phyloP scores from a whole-genome alignment of 2,113 vertebrate species.

The Hirundichthys speculiger region DNA sequence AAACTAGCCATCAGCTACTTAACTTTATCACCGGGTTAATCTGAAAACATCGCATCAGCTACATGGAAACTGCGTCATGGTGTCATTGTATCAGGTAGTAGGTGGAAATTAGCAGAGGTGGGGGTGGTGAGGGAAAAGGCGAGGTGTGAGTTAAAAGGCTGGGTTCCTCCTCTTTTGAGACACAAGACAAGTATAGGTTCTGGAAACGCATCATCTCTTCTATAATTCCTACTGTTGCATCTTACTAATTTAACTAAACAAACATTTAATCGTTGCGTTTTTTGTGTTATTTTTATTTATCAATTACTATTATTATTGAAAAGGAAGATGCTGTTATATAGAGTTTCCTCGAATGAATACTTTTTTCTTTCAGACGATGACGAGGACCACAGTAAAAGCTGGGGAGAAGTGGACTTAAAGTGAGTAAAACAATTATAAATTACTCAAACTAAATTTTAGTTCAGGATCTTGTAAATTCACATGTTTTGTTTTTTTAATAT shows the following conservation, averaged over 20 bases:
- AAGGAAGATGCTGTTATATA: conserved; percentile 42
- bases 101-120: conserved; percentile 40
- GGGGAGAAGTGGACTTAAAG: conserved; percentile 75
- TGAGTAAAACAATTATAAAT: conserved; percentile 40
- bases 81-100: conserved; percentile 29
- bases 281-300: neutral
- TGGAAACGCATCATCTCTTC: conserved; percentile 18
- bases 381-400: conserved; percentile 57
- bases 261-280: neutral
- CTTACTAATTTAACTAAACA: neutral
- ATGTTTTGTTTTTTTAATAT: too few relatives aligned
- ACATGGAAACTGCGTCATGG: conserved; percentile 46
- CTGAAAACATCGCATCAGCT: neutral
- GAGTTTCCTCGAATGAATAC: conserved; percentile 22
- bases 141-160: conserved; percentile 15
- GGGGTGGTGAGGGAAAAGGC: conserved; percentile 6
- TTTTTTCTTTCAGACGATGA: conserved; percentile 76
- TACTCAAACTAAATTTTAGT: too few relatives aligned
- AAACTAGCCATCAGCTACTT: neutral
- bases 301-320: neutral
- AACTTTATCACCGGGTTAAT: neutral
- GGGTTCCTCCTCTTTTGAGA: conserved; percentile 1
- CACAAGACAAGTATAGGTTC: conserved; percentile 10
- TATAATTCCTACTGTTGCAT: neutral
- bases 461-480: too few relatives aligned